Conservation (phyloP, 2,797 vertebrate genomes). For the Mormyrops boulengeri region DNA sequence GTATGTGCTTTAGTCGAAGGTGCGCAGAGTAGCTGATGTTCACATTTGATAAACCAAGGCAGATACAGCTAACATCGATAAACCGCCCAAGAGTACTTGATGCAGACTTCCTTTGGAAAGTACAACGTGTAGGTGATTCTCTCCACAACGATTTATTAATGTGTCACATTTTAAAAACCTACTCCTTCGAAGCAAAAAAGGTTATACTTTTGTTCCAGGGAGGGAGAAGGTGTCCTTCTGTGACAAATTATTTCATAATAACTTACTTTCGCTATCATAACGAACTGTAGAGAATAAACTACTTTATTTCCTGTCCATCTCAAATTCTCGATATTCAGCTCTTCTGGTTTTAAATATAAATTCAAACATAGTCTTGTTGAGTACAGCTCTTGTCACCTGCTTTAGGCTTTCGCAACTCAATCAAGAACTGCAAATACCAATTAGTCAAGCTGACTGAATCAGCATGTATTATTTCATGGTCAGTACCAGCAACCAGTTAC, state of each 20-base stretch:
- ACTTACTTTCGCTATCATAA: not conserved
- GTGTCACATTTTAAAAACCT: not conserved
- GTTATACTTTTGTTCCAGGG: slow-evolving; percentile 15
- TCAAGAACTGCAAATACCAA: not conserved
- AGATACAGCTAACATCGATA: not conserved
- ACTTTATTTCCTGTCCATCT: not conserved
- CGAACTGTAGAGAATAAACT: not conserved
- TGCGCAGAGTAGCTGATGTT: not conserved
- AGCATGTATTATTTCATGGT: not conserved
- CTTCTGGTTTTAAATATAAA: not conserved
- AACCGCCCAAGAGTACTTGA: not conserved
- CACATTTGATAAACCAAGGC: not conserved
- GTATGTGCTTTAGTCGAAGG: not conserved
- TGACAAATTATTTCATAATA: not conserved
- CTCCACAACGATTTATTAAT: not conserved
- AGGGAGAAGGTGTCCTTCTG: not conserved
- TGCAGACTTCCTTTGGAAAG: slow-evolving; percentile 25
- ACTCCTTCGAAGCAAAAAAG: not conserved
- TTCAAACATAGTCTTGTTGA: not conserved
- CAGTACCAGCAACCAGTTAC: not conserved
- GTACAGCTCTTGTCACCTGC: not conserved
- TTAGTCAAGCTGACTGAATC: not conserved
- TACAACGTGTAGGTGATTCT: slow-evolving; percentile 13
- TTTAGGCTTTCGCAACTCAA: not conserved
- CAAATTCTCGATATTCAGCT: not conserved